phyloP scores from a whole-genome alignment of 2,888 invertebrate species.

The Lucinisca nassula region DNA sequence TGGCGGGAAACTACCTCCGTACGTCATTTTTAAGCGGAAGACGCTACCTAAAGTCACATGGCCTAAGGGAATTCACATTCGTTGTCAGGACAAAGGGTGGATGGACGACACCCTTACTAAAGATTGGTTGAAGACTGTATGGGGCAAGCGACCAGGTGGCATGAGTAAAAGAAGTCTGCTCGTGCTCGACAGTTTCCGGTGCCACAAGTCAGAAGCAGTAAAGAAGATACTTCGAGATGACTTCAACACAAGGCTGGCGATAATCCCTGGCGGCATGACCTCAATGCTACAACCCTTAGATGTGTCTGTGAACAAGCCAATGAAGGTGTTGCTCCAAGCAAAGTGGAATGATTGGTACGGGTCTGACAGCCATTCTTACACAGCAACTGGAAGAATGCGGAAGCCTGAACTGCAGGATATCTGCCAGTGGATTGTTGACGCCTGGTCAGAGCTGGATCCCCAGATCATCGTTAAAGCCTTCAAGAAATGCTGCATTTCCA shows the following conservation, averaged over 20 bases:
- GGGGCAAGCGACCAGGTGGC: constrained; percentile 35
- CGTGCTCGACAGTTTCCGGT: constrained; percentile 41
- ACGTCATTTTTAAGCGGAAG: constrained; percentile 36
- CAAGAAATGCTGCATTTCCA: constrained; percentile 46
- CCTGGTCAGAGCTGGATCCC: constrained; percentile 27
- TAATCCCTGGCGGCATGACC: constrained; percentile 46
- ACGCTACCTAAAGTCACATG: constrained; percentile 20
- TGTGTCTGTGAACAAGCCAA: constrained; percentile 39
- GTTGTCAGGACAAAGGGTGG: constrained; percentile 40
- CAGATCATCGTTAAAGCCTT: constrained; percentile 9
- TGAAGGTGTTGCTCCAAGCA: constrained; percentile 15
- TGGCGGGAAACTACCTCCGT: constrained; percentile 46
- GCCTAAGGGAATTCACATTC: constrained; percentile 15
- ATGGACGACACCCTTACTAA: constrained; percentile 30
- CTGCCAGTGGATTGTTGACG: constrained; percentile 14
- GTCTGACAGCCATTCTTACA: constrained; percentile 1
- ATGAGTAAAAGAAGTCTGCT: background rate
- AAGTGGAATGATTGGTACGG: constrained; percentile 21
- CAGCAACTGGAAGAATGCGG: background rate
- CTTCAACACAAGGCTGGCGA: background rate
- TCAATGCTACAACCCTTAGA: constrained; percentile 38
- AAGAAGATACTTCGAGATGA: background rate
- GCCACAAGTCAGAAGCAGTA: constrained; percentile 6
- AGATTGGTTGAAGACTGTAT: constrained; percentile 48
- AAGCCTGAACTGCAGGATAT: constrained; percentile 16